Conservation (phyloP, 2,888 invertebrate genomes). For the Hoplodrina ambigua region DNA sequence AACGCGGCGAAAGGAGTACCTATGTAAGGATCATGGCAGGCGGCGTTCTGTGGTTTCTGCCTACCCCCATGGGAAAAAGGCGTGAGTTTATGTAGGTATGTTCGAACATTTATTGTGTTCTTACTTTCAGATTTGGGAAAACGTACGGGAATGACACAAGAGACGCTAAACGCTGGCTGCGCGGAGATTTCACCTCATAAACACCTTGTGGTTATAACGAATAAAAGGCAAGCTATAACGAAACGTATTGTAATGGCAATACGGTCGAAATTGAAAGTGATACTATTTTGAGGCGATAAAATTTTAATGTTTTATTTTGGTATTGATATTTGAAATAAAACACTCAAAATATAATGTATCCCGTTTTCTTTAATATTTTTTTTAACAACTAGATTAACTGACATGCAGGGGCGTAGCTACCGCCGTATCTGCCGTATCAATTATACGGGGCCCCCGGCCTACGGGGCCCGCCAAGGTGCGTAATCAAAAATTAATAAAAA, state of each 20-base stretch:
- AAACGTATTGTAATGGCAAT: slow-evolving; percentile 30
- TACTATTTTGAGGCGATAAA: slow-evolving; percentile 55
- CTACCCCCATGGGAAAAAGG: too few species aligned
- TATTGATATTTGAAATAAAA: slow-evolving; percentile 44
- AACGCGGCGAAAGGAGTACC: too few species aligned
- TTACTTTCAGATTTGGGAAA: slow-evolving; percentile 91
- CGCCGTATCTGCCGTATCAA: too few species aligned
- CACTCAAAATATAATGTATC: background rate
- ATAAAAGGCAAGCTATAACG: slow-evolving; percentile 27
- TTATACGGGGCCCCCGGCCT: too few species aligned
- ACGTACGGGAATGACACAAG: slow-evolving; percentile 94
- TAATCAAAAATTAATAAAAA: too few species aligned
- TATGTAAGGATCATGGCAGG: too few species aligned
- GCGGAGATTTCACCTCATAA: slow-evolving; percentile 90
- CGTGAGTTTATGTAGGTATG: too few species aligned
- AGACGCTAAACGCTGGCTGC: slow-evolving; percentile 94
- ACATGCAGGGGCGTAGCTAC: too few species aligned
- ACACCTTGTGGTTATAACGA: background rate
- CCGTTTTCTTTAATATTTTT: slow-evolving; percentile 18
- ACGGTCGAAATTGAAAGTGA: slow-evolving; percentile 63
- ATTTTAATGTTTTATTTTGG: slow-evolving; percentile 42
- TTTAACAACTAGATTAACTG: slow-evolving; percentile 20
- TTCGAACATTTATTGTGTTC: background rate
- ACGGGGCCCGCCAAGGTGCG: too few species aligned
- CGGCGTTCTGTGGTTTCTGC: too few species aligned